Evolutionary conservation across 2,113 vertebrate genomes (phyloP).

Genomic region (Corythaixoides concolor): DNA sequence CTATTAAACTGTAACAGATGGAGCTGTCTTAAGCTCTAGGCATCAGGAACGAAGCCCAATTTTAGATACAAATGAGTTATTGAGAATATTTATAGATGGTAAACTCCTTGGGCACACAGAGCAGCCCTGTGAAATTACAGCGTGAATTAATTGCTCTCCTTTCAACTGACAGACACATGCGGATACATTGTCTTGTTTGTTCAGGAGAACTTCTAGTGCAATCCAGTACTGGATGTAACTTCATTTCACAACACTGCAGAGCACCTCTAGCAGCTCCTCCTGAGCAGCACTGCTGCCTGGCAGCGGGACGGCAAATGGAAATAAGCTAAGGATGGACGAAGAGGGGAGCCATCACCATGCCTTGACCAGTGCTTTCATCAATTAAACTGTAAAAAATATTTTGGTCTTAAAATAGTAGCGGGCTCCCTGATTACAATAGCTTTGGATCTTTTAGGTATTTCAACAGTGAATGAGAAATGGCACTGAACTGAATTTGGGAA

Average conservation of each 20-base stretch:
- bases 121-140: constrained; percentile 28
- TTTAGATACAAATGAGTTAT: constrained; percentile 73
- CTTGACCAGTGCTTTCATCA: not conserved
- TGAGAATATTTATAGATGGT: constrained; percentile 67
- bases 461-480: not conserved
- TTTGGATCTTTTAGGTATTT: not conserved
- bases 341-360: not conserved
- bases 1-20: constrained; percentile 73
- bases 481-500: not conserved
- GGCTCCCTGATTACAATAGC: not conserved
- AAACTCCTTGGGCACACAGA: constrained; percentile 42
- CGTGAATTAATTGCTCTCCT: constrained; percentile 9
- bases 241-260: not conserved
- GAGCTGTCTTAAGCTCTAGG: constrained; percentile 61
- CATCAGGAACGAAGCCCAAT: constrained; percentile 44
- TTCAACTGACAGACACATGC: constrained; percentile 25
- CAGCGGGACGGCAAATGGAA: not conserved
- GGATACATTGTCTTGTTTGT: not conserved
- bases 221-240: not conserved
- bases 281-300: not conserved
- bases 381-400: constrained; percentile 4
- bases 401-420: not conserved
- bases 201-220: constrained; percentile 38
- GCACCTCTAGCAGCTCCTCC: not conserved
- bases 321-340: not conserved